Evolutionary conservation across 2,113 vertebrate genomes (phyloP).

Genomic region (Urocolius indicus): DNA sequence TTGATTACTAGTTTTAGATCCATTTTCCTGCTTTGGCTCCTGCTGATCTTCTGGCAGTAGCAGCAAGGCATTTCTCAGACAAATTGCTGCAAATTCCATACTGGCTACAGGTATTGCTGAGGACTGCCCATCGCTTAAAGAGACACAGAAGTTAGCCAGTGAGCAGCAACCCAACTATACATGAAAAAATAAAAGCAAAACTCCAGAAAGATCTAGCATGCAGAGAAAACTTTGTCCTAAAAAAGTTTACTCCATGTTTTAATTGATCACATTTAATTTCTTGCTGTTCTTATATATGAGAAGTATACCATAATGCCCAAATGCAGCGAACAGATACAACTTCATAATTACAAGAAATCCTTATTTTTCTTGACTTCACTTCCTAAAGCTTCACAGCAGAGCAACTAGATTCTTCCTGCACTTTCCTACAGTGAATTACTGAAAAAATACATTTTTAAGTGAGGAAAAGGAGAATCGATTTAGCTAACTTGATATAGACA

Average conservation of each 20-base stretch:
- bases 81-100: constrained; percentile 99
- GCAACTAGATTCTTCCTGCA: neutral
- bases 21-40: constrained; percentile 89
- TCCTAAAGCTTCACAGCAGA: neutral
- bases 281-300: neutral
- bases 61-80: constrained; percentile 92
- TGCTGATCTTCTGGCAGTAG: constrained; percentile 90
- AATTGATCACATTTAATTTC: neutral
- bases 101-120: constrained; percentile 98
- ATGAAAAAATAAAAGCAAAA: neutral
- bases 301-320: neutral
- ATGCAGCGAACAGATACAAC: neutral
- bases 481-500: neutral
- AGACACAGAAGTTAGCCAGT: constrained; percentile 19
- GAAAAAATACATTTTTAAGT: neutral
- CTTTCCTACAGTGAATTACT: neutral
- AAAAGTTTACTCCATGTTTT: neutral
- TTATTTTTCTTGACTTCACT: neutral
- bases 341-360: neutral
- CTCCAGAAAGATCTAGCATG: neutral
- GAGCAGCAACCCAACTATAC: neutral
- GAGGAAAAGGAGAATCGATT: neutral
- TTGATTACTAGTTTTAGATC: constrained; percentile 87
- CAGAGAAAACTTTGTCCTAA: neutral
- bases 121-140: constrained; percentile 92